Percentiles rank a stretch among this genome's conserved stretches.
phyloP scores from a whole-genome alignment of 1,140 invertebrate species.

The Magallana gigas region DNA sequence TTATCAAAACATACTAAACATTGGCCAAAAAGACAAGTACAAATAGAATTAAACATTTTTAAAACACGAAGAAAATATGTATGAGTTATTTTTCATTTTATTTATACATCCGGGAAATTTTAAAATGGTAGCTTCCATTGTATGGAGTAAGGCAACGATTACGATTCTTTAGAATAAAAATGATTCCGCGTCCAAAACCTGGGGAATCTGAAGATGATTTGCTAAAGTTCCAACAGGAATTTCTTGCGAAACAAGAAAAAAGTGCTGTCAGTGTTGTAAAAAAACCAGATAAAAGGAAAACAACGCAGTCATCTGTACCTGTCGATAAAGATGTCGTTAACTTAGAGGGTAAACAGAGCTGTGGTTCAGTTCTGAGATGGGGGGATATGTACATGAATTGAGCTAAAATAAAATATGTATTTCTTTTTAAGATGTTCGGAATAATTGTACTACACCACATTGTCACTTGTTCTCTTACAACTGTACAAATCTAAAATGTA shows the following conservation, averaged over 20 bases:
- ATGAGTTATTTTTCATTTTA: not conserved
- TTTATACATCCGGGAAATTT: not conserved
- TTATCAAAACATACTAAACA: too few species aligned
- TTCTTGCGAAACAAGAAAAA: slow-evolving; percentile 63
- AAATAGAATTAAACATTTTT: too few species aligned
- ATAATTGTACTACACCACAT: too few species aligned
- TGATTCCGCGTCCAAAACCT: slow-evolving; percentile 69
- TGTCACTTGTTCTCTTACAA: too few species aligned
- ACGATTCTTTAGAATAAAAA: slow-evolving; percentile 12
- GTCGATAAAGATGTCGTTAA: slow-evolving; percentile 68
- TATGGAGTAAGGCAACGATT: too few species aligned
- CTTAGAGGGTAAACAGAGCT: slow-evolving; percentile 61
- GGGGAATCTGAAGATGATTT: slow-evolving; percentile 78
- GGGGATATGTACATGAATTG: too few species aligned
- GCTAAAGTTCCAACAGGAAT: slow-evolving; percentile 77
- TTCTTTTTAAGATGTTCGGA: too few species aligned
- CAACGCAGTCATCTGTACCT: slow-evolving; percentile 33
- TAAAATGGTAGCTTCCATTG: not conserved
- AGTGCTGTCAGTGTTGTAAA: slow-evolving; percentile 66
- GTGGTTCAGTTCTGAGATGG: too few species aligned
- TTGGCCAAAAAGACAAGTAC: too few species aligned
- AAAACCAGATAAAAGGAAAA: slow-evolving; percentile 66
- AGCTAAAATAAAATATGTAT: too few species aligned
- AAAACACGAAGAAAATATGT: not conserved
- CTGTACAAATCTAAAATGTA: too few species aligned